phyloP scores from a whole-genome alignment of 1,140 invertebrate species.

The Hyles vespertilio region DNA sequence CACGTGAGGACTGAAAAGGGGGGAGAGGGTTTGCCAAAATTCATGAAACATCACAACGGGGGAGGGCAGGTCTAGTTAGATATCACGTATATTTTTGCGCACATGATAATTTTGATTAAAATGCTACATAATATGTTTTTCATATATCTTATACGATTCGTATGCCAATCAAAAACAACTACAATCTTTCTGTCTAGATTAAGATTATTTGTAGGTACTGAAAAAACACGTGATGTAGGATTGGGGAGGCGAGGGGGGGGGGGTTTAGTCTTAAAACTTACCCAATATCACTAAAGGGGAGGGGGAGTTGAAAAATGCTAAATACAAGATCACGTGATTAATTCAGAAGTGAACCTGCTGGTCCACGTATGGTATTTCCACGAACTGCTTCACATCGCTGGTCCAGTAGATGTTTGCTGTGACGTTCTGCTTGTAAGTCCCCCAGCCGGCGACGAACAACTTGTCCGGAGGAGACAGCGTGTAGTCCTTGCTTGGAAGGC shows the following conservation, averaged over 20 bases:
- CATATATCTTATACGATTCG: too few relatives aligned
- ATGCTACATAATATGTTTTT: too few relatives aligned
- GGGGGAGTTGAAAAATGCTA: not conserved
- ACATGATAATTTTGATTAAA: too few relatives aligned
- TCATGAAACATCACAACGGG: too few relatives aligned
- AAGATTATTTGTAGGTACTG: too few relatives aligned
- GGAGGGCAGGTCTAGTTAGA: too few relatives aligned
- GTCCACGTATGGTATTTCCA: conserved; percentile 2
- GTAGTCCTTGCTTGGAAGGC: conserved; percentile 39
- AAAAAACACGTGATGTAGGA: not conserved
- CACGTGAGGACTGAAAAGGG: too few relatives aligned
- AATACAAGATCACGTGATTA: not conserved
- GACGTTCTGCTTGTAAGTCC: conserved; percentile 20
- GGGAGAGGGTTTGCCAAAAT: too few relatives aligned
- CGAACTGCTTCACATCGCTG: conserved; percentile 5
- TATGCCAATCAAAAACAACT: too few relatives aligned
- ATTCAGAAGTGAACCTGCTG: not conserved
- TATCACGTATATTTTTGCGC: too few relatives aligned
- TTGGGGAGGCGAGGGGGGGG: not conserved
- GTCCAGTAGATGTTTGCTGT: conserved; percentile 4
- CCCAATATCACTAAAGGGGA: not conserved
- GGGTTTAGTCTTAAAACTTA: not conserved
- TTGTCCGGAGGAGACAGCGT: conserved; percentile 14
- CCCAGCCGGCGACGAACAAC: conserved; percentile 47
- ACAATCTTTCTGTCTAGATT: too few relatives aligned